Conservation (phyloP, 1,140 invertebrate genomes). For the Apocrypta bakeri region DNA sequence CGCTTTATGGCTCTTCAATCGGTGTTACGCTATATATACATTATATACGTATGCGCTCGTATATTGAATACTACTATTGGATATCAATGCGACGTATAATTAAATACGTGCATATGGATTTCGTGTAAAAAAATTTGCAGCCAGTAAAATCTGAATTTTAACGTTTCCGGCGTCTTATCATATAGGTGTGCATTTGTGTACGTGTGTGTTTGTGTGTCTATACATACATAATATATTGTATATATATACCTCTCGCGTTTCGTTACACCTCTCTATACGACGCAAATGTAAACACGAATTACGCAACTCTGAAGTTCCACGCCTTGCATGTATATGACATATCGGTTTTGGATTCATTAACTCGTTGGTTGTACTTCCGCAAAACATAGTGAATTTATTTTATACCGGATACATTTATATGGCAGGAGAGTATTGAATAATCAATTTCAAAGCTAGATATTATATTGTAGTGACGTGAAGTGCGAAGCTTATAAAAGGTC, state of each 20-base stretch:
- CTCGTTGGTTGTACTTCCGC: background rate
- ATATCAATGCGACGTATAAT: too few relatives aligned
- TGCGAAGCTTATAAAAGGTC: background rate
- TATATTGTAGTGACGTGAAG: too few relatives aligned
- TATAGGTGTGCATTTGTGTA: background rate
- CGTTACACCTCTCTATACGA: background rate
- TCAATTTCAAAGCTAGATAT: background rate
- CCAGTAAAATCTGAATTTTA: background rate
- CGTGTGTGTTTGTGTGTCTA: too few relatives aligned
- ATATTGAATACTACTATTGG: too few relatives aligned
- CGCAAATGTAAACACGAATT: background rate
- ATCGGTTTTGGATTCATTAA: background rate
- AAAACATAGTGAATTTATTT: background rate
- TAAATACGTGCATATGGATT: too few relatives aligned
- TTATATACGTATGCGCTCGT: too few relatives aligned
- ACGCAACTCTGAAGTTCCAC: background rate
- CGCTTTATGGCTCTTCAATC: background rate
- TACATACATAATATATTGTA: too few relatives aligned
- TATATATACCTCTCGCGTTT: too few relatives aligned
- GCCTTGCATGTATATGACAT: background rate
- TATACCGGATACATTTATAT: background rate
- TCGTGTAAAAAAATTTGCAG: too few relatives aligned
- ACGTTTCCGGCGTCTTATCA: background rate
- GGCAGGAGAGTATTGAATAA: background rate
- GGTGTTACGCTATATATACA: too few relatives aligned